Percentiles rank a stretch among this genome's conserved stretches.
phyloP scores from a whole-genome alignment of 2,797 vertebrate species.

The Scomberomorus guttatus region DNA sequence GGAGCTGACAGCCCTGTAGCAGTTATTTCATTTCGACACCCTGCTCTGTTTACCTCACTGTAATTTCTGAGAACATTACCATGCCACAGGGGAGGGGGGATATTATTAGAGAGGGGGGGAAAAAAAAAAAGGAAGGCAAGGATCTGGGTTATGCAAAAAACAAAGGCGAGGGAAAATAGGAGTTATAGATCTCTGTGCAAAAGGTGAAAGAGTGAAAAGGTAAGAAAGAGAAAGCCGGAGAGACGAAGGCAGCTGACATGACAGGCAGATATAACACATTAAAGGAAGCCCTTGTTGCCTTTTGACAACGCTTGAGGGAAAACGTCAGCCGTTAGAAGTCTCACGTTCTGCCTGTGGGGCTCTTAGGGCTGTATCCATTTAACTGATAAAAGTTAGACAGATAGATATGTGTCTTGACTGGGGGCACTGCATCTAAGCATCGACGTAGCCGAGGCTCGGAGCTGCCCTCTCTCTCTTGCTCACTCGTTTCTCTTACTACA shows the following conservation, averaged over 20 bases:
- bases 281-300: slow-evolving; percentile 75
- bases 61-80: slow-evolving; percentile 83
- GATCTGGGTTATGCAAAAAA: slow-evolving; percentile 19
- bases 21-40: slow-evolving; percentile 81
- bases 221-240: slow-evolving; percentile 28
- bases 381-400: slow-evolving; percentile 70
- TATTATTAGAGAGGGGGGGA: slow-evolving; percentile 32
- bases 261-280: slow-evolving; percentile 76
- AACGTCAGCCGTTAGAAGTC: slow-evolving; percentile 70
- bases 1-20: slow-evolving; percentile 79
- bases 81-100: slow-evolving; percentile 42
- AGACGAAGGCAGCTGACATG: slow-evolving; percentile 69
- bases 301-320: slow-evolving; percentile 75
- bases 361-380: slow-evolving; percentile 75
- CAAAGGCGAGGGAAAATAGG: slow-evolving; percentile 6
- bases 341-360: slow-evolving; percentile 65
- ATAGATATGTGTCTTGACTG: slow-evolving; percentile 69
- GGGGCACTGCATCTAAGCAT: slow-evolving; percentile 60
- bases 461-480: slow-evolving; percentile 31
- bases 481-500: background rate
- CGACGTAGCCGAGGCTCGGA: no score
- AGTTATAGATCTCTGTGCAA: slow-evolving; percentile 44
- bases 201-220: slow-evolving; percentile 65
- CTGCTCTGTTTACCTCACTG: slow-evolving; percentile 83
- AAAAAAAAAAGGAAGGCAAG: background rate